phyloP scores from a whole-genome alignment of 2,113 vertebrate genomes.

The Myrmecobius fasciatus region DNA sequence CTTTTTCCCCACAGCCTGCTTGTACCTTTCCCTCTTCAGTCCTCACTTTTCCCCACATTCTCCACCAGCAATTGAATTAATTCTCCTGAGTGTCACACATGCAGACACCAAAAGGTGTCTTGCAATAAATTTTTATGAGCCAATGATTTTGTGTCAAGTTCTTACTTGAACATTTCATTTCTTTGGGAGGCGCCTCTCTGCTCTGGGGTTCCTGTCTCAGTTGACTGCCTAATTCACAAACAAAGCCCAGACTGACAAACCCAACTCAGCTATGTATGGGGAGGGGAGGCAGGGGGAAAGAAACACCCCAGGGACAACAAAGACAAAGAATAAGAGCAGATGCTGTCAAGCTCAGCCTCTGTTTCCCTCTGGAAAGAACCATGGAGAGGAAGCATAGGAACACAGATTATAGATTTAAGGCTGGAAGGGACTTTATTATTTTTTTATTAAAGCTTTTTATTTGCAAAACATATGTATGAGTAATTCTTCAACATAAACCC shows the following conservation, averaged over 20 bases:
- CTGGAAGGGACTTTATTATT: not conserved
- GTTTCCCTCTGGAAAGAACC: not conserved
- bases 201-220: not conserved
- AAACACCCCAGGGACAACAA: not conserved
- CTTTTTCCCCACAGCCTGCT: not conserved
- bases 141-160: constrained; percentile 24
- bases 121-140: constrained; percentile 18
- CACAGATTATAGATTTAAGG: not conserved
- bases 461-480: too few relatives aligned
- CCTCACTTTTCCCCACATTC: not conserved
- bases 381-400: not conserved
- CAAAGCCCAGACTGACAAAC: constrained; percentile 6
- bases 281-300: not conserved
- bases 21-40: not conserved
- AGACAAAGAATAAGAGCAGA: not conserved
- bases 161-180: constrained; percentile 22
- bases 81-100: not conserved
- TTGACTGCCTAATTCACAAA: not conserved
- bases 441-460: too few relatives aligned
- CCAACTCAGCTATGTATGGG: not conserved
- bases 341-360: not conserved
- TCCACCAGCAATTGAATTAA: not conserved
- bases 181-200: not conserved
- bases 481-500: too few relatives aligned
- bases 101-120: constrained; percentile 10